Base-by-base conservation (phyloP, 2,797 vertebrate species). In the Helarctos malayanus region DNA sequence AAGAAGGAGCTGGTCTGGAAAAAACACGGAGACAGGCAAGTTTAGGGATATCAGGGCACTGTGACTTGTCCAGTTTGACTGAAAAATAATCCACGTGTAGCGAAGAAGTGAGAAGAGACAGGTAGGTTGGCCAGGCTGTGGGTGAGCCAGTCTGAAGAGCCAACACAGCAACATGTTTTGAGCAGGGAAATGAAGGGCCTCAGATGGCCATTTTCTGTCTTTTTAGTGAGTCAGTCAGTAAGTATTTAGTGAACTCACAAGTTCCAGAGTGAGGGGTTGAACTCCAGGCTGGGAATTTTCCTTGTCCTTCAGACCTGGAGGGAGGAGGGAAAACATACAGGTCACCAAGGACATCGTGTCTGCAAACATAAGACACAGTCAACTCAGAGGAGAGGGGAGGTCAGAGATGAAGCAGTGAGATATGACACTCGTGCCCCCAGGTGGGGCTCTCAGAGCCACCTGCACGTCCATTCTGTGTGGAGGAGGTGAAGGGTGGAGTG, bases 191-290 rank as follows among this genome's bases (percentile, higher is more conserved):
- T 0, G 1, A 1, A 59, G 47, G 63, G 18, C 41, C 71, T 76
- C 63, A 73, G 18, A 41, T 7, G 11, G 52, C 14, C 10, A 8
- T 73, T 32, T 41, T 19, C 7, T 2, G 32, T 47, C 68, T 69
- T 82, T 47, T 71, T 6, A 21, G 65, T 73, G 88, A 89, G 78
- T 89, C 41, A 16, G 54, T 38, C 4, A 1, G 32, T 27, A 54
- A 83, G 47, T 38, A 63, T 79, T 78, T 29, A 45, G 69, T 32
- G 57, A 95, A 83, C n/a, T 35, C 41, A 41, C 86, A 80, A 29
- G 79, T 65, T 83, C 56, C 93, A 94, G 94, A 92, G 91, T 15
- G 12, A 80, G 25, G 23, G 5, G 27, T 15, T 75, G 29, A 87
- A 57, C 63, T 57, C 27, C 2, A 80, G 69, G 32, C 54, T 52